A percentile compares a stretch with the other conserved stretches of the same genome.
phyloP scores from a whole-genome alignment of 2,797 vertebrate species.

The Furcifer pardalis region DNA sequence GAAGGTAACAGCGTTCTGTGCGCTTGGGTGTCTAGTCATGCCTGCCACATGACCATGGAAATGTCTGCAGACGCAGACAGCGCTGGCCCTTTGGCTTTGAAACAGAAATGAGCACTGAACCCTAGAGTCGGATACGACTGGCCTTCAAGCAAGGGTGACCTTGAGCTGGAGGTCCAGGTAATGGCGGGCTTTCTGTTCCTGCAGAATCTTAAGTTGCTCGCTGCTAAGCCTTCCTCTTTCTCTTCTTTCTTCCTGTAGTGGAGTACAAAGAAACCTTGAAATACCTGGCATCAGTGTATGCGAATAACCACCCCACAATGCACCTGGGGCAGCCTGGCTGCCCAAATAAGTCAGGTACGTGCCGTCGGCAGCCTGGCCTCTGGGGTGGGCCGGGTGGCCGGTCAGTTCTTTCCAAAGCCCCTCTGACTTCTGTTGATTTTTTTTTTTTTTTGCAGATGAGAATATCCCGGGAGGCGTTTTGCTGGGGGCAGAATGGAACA shows the following conservation, averaged over 20 bases:
- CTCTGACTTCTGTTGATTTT: conserved; percentile 39
- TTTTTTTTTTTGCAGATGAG: conserved; percentile 77
- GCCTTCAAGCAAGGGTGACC: too few species aligned
- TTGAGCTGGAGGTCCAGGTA: too few species aligned
- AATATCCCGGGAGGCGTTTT: conserved; percentile 91
- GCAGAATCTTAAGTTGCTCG: background rate
- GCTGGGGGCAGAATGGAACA: conserved; percentile 91
- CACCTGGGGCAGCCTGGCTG: conserved; percentile 89
- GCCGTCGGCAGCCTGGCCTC: background rate
- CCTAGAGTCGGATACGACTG: too few species aligned
- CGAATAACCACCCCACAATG: conserved; percentile 93
- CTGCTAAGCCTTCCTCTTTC: conserved; percentile 23
- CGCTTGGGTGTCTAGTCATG: too few species aligned
- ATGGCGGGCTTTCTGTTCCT: too few species aligned
- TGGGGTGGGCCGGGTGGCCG: background rate
- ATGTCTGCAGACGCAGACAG: too few species aligned
- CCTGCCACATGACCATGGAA: too few species aligned
- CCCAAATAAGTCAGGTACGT: conserved; percentile 84
- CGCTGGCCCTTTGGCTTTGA: too few species aligned
- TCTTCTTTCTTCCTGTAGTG: conserved; percentile 72
- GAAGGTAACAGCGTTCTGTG: too few species aligned
- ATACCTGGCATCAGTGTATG: conserved; percentile 92
- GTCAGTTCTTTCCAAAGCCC: background rate
- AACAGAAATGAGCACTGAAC: too few species aligned
- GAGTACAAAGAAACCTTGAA: conserved; percentile 93